Percentiles rank a stretch among this genome's conserved stretches.
Evolutionary conservation across 37 sponge, comb jelly and placozoan species (phyloP).

Genomic region (Ephydatia muelleri): DNA sequence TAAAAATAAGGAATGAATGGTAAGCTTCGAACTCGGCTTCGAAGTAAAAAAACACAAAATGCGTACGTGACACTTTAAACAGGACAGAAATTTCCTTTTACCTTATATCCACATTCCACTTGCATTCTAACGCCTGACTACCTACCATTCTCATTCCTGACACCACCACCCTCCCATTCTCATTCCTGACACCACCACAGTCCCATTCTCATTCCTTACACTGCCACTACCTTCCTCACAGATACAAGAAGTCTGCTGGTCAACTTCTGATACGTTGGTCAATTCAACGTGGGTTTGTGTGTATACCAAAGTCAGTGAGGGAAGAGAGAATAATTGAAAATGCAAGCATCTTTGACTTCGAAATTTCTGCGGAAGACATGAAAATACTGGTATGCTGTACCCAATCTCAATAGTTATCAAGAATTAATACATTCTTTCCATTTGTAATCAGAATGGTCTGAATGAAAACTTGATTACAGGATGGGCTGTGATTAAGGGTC

Average conservation of each 20-base stretch:
- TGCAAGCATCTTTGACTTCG: constrained; percentile 82
- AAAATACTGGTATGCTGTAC: constrained; percentile 36
- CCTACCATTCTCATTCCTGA: background rate
- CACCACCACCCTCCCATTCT: background rate
- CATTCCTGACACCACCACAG: background rate
- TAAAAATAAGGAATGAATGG: no score
- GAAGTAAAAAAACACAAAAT: no score
- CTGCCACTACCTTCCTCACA: constrained; percentile 1
- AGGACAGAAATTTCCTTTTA: no score
- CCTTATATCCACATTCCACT: background rate
- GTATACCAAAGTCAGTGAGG: constrained; percentile 72
- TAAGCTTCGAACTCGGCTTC: no score
- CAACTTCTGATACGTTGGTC: constrained; percentile 85
- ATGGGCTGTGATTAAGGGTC: constrained; percentile 53
- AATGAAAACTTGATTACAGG: constrained; percentile 45
- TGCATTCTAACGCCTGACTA: background rate
- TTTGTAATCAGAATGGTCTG: constrained; percentile 31
- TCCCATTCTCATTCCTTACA: background rate
- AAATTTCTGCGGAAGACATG: constrained; percentile 78
- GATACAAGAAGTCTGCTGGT: constrained; percentile 72
- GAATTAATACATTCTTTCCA: background rate
- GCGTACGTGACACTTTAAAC: no score
- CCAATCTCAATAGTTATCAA: background rate
- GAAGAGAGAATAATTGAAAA: constrained; percentile 82
- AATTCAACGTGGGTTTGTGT: constrained; percentile 79